Percentiles rank a stretch among this genome's conserved stretches.
Conservation (phyloP, 2,113 vertebrate species). For the Notiomystis cincta region DNA sequence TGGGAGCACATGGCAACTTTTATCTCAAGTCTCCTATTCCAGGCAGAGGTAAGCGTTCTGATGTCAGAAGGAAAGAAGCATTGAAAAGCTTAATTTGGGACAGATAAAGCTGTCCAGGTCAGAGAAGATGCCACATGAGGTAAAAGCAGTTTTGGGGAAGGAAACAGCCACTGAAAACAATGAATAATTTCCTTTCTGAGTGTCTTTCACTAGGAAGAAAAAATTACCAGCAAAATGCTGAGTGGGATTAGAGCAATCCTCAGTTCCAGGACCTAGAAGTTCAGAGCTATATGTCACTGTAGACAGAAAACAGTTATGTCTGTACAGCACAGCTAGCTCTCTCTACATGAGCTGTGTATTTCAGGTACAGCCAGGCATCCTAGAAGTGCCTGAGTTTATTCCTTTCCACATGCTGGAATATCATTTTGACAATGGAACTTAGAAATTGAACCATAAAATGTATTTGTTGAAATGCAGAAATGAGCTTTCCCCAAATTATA, state of each 20-base stretch:
- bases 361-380: not conserved
- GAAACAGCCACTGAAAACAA: not conserved
- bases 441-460: not conserved
- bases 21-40: not conserved
- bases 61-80: not conserved
- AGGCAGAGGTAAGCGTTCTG: not conserved
- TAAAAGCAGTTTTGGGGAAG: not conserved
- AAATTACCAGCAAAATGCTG: not conserved
- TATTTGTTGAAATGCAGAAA: constrained; percentile 7
- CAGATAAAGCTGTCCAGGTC: not conserved
- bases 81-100: not conserved
- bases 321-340: not conserved
- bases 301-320: not conserved
- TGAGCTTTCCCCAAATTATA: constrained; percentile 22
- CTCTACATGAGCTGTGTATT: not conserved
- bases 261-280: not conserved
- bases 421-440: not conserved
- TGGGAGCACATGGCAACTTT: not conserved
- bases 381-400: not conserved
- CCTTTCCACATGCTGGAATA: not conserved
- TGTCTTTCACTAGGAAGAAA: not conserved
- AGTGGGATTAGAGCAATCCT: not conserved
- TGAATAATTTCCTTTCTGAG: not conserved
- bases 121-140: not conserved
- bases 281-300: not conserved